Evolutionary conservation across 2,797 vertebrate species (phyloP).

Genomic region (Lindbergichthys nudifrons): DNA sequence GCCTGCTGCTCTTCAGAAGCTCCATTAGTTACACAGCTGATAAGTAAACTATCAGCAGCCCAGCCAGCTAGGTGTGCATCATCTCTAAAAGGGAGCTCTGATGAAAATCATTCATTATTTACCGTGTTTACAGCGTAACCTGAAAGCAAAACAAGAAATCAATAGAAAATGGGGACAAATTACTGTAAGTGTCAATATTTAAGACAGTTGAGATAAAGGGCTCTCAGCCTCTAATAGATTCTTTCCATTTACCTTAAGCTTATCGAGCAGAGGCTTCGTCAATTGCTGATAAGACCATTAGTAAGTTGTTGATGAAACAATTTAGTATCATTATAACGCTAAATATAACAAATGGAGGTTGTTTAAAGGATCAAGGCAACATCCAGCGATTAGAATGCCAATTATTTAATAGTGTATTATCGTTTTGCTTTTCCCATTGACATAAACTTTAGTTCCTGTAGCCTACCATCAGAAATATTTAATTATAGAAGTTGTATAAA

Average conservation of each 20-base stretch:
- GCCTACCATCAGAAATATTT: not conserved
- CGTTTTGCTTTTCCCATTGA: not conserved
- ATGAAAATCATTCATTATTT: slow-evolving; percentile 80
- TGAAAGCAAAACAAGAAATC: slow-evolving; percentile 82
- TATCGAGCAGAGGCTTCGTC: slow-evolving; percentile 66
- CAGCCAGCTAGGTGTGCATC: slow-evolving; percentile 33
- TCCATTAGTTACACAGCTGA: slow-evolving; percentile 55
- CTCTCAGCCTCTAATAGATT: slow-evolving; percentile 76
- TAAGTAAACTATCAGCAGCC: slow-evolving; percentile 35
- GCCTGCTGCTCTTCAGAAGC: slow-evolving; percentile 36
- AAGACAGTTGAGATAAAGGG: slow-evolving; percentile 81
- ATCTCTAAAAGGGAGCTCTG: slow-evolving; percentile 40
- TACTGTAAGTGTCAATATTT: slow-evolving; percentile 81
- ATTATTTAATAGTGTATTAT: slow-evolving; percentile 19
- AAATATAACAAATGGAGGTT: slow-evolving; percentile 65
- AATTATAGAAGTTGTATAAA: not conserved
- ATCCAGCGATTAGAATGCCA: slow-evolving; percentile 21
- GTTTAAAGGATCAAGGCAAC: slow-evolving; percentile 50
- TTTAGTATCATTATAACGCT: slow-evolving; percentile 65
- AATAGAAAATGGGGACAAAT: slow-evolving; percentile 82
- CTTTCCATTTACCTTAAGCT: slow-evolving; percentile 74
- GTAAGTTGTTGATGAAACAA: slow-evolving; percentile 76
- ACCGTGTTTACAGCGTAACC: slow-evolving; percentile 74
- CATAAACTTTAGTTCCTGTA: slow-evolving; percentile 2
- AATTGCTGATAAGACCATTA: slow-evolving; percentile 73